Evolutionary conservation across 2,888 invertebrate genomes (phyloP).

Genomic region (Acleris literana): DNA sequence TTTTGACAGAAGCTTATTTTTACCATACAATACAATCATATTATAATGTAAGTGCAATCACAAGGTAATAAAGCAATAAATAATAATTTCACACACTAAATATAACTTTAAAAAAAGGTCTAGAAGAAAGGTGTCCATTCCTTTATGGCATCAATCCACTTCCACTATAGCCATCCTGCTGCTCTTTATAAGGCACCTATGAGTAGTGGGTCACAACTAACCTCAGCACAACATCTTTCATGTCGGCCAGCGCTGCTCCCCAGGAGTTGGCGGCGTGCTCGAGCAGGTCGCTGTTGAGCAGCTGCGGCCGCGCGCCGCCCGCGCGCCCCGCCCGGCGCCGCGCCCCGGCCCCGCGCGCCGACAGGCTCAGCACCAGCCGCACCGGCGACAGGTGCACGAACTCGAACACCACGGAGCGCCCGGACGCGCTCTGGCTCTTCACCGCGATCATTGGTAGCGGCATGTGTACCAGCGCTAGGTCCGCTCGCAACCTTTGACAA

Average conservation of each 20-base stretch:
- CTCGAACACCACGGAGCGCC: constrained; percentile 78
- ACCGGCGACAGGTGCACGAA: constrained; percentile 84
- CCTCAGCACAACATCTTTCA: constrained; percentile 86
- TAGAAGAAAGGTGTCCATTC: too few relatives aligned
- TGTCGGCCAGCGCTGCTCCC: constrained; percentile 85
- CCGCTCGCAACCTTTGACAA: constrained; percentile 68
- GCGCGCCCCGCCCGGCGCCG: too few relatives aligned
- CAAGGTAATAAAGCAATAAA: too few relatives aligned
- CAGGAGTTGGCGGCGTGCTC: constrained; percentile 86
- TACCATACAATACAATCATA: too few relatives aligned
- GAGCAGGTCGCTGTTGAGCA: constrained; percentile 84
- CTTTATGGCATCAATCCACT: too few relatives aligned
- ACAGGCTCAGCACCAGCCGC: constrained; percentile 85
- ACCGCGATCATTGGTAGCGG: constrained; percentile 78
- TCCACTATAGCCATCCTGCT: too few relatives aligned
- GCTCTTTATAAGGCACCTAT: too few relatives aligned
- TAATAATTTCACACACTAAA: too few relatives aligned
- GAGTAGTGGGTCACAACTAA: constrained; percentile 55
- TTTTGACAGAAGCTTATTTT: too few relatives aligned
- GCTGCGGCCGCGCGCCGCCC: constrained; percentile 58
- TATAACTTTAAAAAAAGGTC: too few relatives aligned
- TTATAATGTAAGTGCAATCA: too few relatives aligned
- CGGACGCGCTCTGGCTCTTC: constrained; percentile 65
- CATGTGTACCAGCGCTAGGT: constrained; percentile 84
- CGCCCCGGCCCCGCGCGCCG: constrained; percentile 68